Evolutionary conservation across 1,140 invertebrate species (phyloP).

Genomic region (Papilio glaucus): DNA sequence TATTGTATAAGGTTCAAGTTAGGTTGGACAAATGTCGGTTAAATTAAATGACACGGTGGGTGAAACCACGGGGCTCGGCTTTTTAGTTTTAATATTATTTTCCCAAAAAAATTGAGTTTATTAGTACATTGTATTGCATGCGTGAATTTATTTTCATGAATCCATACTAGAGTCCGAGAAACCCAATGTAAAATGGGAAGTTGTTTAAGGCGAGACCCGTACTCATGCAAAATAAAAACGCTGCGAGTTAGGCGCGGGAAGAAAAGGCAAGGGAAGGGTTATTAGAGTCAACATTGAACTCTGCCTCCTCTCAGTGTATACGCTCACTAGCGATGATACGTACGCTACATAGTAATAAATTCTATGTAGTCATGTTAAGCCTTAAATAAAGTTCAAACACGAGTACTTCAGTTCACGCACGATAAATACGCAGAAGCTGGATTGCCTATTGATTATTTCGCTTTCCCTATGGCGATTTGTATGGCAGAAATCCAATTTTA

Average conservation of each 20-base stretch:
- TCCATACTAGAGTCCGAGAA: not conserved
- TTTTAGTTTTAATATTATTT: too few species aligned
- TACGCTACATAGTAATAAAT: not conserved
- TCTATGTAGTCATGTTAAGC: not conserved
- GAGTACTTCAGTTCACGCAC: not conserved
- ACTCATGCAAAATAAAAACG: slow-evolving; percentile 13
- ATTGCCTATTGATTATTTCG: slow-evolving; percentile 9
- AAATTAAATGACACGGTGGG: too few species aligned
- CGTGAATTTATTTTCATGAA: not conserved
- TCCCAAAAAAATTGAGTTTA: too few species aligned
- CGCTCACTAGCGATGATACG: not conserved
- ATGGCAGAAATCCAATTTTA: slow-evolving; percentile 1
- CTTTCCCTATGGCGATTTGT: slow-evolving; percentile 6
- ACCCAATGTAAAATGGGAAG: not conserved
- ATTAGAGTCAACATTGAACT: slow-evolving; percentile 4
- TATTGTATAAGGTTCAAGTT: too few species aligned
- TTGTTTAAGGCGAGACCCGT: not conserved
- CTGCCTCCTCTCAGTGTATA: not conserved
- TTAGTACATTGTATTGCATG: not conserved
- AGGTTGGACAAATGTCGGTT: too few species aligned
- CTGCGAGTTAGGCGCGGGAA: not conserved
- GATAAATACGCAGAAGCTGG: not conserved
- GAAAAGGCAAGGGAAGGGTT: slow-evolving; percentile 1
- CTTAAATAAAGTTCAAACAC: not conserved
- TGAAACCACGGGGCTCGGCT: too few species aligned